Evolutionary conservation across 2,113 vertebrate genomes (phyloP), one percentile per base, ranked within the genome.

Genomic region (Apaloderma vittatum): DNA sequence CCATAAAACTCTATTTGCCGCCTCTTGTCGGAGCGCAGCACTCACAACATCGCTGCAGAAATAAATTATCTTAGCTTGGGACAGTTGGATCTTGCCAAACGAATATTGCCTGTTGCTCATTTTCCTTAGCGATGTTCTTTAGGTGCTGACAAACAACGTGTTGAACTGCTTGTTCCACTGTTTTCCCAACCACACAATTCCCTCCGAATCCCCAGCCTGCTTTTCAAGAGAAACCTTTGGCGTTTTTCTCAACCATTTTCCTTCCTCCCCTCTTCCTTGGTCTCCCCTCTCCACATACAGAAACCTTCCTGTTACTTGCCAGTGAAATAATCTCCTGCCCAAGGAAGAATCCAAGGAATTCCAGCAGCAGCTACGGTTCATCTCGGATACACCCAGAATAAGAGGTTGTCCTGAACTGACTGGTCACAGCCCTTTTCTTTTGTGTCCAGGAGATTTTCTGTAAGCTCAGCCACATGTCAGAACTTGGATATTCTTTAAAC

Each of bases 1-100:
- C 88, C 91, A 72, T 95, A 86, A 96, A 95, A 87, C 12, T 63
- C 5, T 59, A 45, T 84, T 96, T 91, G 63, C 72, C 79, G 81
- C 88, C 91, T 72, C 52, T 87, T 36, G 36, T 68, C 57, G 87
- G 84, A 94, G 87, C 3, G 8, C 72, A 26, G 72, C 1, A 0
- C 93, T 91, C 67, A 24, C 21, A 89, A 62, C 88, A 62, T 52
- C 43, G 0, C 3, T 34, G 76, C 0, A 6, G 52, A 76, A 89
- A 72, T 71, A 45, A 89, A 92, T 87, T 36, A 82, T 61, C 83
- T 70, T 13, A 27, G 61, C 80, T 67, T 15, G 80, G 72, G 71
- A 49, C 36, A 58, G 6, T 19, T 63, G 63, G 81, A 30, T 36
- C 48, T 36, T 46, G 72, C 85, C 91, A 87, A 92, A 62, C 86